Evolutionary conservation across 2,888 invertebrate genomes (phyloP).

Genomic region (Leptarthrus brevirostris): DNA sequence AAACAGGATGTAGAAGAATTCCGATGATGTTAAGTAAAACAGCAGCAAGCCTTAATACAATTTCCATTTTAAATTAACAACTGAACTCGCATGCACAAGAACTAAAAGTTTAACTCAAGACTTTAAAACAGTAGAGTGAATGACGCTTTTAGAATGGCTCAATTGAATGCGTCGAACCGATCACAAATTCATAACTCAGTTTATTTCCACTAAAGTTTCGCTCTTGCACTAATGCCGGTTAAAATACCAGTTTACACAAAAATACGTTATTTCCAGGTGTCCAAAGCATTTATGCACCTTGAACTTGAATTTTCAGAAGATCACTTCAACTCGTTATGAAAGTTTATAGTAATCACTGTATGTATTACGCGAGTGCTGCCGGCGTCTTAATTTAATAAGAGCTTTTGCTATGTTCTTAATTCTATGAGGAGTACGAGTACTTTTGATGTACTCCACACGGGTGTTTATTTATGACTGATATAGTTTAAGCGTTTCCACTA

Average conservation of each 20-base stretch:
- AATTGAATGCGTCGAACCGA: neutral
- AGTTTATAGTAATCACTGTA: too few relatives aligned
- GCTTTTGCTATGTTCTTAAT: too few relatives aligned
- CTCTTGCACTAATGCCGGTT: too few relatives aligned
- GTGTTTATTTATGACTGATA: too few relatives aligned
- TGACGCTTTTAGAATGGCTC: too few relatives aligned
- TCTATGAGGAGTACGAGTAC: too few relatives aligned
- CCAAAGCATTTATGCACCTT: neutral
- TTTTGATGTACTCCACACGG: too few relatives aligned
- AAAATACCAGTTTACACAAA: neutral
- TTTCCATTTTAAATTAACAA: constrained; percentile 54
- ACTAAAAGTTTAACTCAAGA: neutral
- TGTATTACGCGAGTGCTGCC: too few relatives aligned
- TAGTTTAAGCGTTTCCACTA: too few relatives aligned
- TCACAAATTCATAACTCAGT: neutral
- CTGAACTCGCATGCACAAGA: neutral
- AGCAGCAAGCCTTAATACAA: constrained; percentile 54
- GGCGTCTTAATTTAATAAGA: neutral
- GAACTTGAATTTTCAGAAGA: neutral
- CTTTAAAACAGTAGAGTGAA: too few relatives aligned
- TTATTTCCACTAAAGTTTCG: too few relatives aligned
- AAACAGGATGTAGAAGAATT: constrained; percentile 53
- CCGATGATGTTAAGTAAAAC: constrained; percentile 54
- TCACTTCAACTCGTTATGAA: too few relatives aligned
- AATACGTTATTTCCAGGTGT: neutral